Evolutionary conservation across 64 coral and sea anemone species (phyloP).

Genomic region (Astreopora myriophthalma): DNA sequence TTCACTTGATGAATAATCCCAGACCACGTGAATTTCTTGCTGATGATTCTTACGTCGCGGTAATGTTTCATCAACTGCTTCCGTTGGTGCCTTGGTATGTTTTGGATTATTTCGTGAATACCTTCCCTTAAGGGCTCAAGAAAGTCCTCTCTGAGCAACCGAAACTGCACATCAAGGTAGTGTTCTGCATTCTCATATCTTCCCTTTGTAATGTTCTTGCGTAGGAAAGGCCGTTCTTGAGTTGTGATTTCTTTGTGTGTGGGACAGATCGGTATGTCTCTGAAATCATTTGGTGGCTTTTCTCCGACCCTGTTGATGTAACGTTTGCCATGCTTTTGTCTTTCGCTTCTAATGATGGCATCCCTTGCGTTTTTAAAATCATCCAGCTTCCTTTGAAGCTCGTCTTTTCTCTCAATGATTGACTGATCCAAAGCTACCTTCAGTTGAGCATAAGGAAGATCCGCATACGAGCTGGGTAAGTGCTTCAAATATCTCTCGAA

Average conservation of each 20-base stretch:
- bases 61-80: constrained; percentile 75
- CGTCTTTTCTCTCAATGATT: constrained; percentile 27
- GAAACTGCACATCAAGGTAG: constrained; percentile 88
- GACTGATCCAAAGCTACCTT: constrained; percentile 20
- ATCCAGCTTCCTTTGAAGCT: constrained; percentile 4
- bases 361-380: constrained; percentile 57
- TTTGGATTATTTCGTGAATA: constrained; percentile 28
- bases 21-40: constrained; percentile 47
- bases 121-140: constrained; percentile 74
- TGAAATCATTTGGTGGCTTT: constrained; percentile 71
- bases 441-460: constrained; percentile 55
- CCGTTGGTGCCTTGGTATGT: constrained; percentile 29
- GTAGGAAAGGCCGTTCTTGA: constrained; percentile 55
- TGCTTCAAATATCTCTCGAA: constrained; percentile 46
- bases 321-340: constrained; percentile 31
- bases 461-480: constrained; percentile 70
- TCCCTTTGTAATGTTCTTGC: constrained; percentile 66
- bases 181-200: constrained; percentile 54
- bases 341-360: constrained; percentile 57
- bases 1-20: constrained; percentile 62
- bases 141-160: constrained; percentile 78
- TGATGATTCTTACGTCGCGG: constrained; percentile 8
- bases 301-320: background rate
- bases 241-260: constrained; percentile 56
- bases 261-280: constrained; percentile 75